Evolutionary conservation across 2,888 invertebrate species (phyloP).

Genomic region (Stenchaetothrips biformis): DNA sequence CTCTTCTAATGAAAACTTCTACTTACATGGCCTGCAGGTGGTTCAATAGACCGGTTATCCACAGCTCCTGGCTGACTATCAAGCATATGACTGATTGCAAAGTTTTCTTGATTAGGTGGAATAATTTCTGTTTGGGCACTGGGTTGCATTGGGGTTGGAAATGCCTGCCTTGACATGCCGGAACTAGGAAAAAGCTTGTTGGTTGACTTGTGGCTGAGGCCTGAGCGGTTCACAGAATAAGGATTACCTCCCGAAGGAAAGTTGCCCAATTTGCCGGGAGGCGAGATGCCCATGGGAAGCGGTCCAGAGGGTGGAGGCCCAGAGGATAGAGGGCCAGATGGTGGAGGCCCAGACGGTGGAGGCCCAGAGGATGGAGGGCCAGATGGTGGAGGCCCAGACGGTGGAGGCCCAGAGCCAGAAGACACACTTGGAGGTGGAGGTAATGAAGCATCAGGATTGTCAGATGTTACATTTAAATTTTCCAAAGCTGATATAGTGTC

Average conservation of each 20-base stretch:
- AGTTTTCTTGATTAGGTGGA: neutral
- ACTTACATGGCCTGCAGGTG: neutral
- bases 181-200: neutral
- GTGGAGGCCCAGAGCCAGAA: no score
- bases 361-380: neutral
- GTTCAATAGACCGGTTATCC: neutral
- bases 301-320: conserved; percentile 31
- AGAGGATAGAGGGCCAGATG: neutral
- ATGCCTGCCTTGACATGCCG: neutral
- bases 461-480: neutral
- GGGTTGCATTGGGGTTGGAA: neutral
- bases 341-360: neutral
- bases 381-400: no score
- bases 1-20: neutral
- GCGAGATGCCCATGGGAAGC: conserved; percentile 32
- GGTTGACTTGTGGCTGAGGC: neutral
- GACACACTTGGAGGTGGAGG: no score
- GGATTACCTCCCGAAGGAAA: conserved; percentile 38
- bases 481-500: neutral
- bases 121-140: neutral
- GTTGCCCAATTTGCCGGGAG: neutral
- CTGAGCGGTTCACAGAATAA: neutral
- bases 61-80: neutral
- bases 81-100: neutral
- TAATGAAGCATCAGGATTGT: neutral